These are phyloP conservation scores for Autographa pulchrina DNA, from an alignment of 2,888 invertebrate genomes.

Conservation along the genomic window DNA sequence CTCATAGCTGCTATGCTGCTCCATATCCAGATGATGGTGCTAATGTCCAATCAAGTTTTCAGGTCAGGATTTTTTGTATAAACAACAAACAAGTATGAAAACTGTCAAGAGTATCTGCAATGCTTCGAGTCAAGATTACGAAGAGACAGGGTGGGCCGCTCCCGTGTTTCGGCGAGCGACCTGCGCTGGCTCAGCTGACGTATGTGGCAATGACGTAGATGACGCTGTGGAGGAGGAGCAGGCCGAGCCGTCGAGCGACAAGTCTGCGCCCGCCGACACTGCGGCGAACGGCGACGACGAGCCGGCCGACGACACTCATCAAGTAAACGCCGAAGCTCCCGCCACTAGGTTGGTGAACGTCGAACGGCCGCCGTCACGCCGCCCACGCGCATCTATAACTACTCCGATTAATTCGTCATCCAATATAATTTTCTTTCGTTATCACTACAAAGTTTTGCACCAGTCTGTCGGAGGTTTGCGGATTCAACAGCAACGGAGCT, in stretches of 20 bases:
- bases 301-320: slow-evolving; percentile 73
- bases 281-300: slow-evolving; percentile 69
- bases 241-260: slow-evolving; percentile 72
- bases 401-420: slow-evolving; percentile 77
- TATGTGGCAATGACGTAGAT: slow-evolving; percentile 84
- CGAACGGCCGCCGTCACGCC: slow-evolving; percentile 82
- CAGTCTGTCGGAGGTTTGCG: slow-evolving; percentile 56
- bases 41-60: slow-evolving; percentile 89
- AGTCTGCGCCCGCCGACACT: slow-evolving; percentile 70
- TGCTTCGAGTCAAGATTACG: slow-evolving; percentile 56
- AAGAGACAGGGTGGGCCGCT: slow-evolving; percentile 82
- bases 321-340: slow-evolving; percentile 82
- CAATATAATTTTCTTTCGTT: slow-evolving; percentile 69
- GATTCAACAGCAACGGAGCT: slow-evolving; percentile 30
- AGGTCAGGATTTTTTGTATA: slow-evolving; percentile 81
- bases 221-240: slow-evolving; percentile 75
- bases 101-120: slow-evolving; percentile 62
- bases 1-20: slow-evolving; percentile 70
- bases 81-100: slow-evolving; percentile 71
- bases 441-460: slow-evolving; percentile 89
- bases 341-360: slow-evolving; percentile 88
- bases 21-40: slow-evolving; percentile 81
- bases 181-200: slow-evolving; percentile 80
- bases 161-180: slow-evolving; percentile 75
- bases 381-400: slow-evolving; percentile 79